These are phyloP conservation scores for Asarcornis scutulata DNA, from an alignment of 2,113 vertebrate species.

Conservation along the genomic window DNA sequence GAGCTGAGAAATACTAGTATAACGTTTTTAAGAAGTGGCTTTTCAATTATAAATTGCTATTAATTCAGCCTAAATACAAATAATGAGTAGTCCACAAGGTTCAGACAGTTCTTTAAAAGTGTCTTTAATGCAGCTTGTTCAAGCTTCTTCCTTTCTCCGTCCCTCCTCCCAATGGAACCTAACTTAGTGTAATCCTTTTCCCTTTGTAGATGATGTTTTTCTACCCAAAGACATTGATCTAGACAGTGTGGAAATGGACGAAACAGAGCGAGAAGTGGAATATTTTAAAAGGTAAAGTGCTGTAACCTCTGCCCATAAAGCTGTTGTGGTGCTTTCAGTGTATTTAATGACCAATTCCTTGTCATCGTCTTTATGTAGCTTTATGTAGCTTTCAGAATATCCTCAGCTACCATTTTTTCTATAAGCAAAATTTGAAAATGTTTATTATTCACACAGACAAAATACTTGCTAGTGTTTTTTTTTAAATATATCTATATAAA, in stretches of 20 bases:
- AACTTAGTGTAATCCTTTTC: not conserved
- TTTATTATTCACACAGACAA: not conserved
- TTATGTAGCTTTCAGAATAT: not conserved
- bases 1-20: not conserved
- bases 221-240: conserved; percentile 99
- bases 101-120: not conserved
- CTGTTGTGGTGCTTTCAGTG: not conserved
- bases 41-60: not conserved
- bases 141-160: not conserved
- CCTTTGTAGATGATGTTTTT: conserved; percentile 93
- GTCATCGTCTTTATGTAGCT: not conserved
- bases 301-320: not conserved
- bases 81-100: not conserved
- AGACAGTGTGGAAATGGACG: conserved; percentile 97
- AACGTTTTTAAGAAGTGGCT: not conserved
- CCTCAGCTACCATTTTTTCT: not conserved
- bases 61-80: not conserved
- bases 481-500: no score
- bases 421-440: not conserved
- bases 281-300: conserved; percentile 93
- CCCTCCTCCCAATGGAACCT: not conserved
- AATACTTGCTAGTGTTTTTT: not conserved
- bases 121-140: not conserved
- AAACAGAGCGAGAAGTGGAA: conserved; percentile 97
- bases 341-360: not conserved